Base-by-base conservation (phyloP, 2,797 vertebrate species). In the Ciconia nigra region DNA sequence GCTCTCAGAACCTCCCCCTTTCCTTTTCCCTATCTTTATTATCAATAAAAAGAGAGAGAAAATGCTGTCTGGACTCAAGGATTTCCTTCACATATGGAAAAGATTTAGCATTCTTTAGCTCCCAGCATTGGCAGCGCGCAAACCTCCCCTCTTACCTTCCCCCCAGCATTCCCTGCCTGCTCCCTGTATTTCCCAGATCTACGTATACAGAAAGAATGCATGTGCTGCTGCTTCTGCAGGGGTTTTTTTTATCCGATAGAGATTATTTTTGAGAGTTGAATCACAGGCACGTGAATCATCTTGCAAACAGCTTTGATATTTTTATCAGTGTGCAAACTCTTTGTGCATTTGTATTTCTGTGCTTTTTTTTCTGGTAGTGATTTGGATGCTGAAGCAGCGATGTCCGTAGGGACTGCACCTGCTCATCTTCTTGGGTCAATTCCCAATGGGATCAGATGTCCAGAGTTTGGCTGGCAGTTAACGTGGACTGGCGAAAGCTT, bases 221-320 rank as follows among this genome's bases (percentile, higher is more conserved):
- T 5, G 7, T 42, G 41, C 87, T 82, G 28, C 24, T 41, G 20
- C 15, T 85, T 25, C 41, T n/a, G 52, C 49, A 24, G 74, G 39
- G 2, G 3, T 52, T 52, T 31, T n/a, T 44, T 71, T 49, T 52
- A 70, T 37, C 69, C 47, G 14, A 1, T 13, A 58, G 35, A 20
- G 65, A 42, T 90, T 33, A 16, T 29, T 49, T 55, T 6, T 4
- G 72, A 54, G 74, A 39, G 47, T 22, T 87, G 82, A 52, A 61
- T 93, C 85, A 35, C 95, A 90, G 97, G 96, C 98, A 97, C 87
- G 96, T 98, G 97, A 72, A 94, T 97, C 97, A 95, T 98, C 98
- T 97, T 97, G 91, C 97, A 98, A 97, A 46, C 90, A 76, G 90
- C 89, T 98, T 95, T 97, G 98, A 97, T 98, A 96, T 98, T 76